phyloP scores from a whole-genome alignment of 2,797 vertebrate species.

The Megaceryle alcyon region DNA sequence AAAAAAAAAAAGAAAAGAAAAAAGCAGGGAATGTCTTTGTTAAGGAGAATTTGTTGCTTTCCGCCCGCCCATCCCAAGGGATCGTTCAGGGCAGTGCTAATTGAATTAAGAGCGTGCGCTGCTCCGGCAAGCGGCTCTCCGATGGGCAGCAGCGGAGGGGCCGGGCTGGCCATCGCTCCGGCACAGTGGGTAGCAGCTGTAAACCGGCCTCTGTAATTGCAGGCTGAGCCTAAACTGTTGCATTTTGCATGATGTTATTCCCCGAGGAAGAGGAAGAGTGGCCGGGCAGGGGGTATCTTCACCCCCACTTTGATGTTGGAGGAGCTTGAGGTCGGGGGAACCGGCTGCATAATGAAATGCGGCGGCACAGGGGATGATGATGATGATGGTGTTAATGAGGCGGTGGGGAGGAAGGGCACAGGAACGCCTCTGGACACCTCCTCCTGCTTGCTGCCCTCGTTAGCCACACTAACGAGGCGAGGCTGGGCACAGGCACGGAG shows the following conservation, averaged over 20 bases:
- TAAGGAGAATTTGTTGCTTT: conserved; percentile 80
- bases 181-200: conserved; percentile 80
- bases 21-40: conserved; percentile 86
- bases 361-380: not conserved
- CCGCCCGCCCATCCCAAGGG: conserved; percentile 82
- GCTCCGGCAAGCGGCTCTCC: conserved; percentile 63
- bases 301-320: not conserved
- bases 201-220: conserved; percentile 23
- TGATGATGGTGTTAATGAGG: conserved; percentile 10
- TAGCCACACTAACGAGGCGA: conserved; percentile 35
- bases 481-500: not conserved
- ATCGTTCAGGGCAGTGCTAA: conserved; percentile 87
- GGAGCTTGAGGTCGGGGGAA: not conserved
- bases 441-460: not conserved
- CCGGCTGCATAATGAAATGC: not conserved
- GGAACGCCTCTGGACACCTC: not conserved
- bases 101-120: conserved; percentile 89
- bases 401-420: not conserved
- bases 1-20: not conserved
- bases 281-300: not conserved
- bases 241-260: conserved; percentile 73
- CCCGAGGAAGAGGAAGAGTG: not conserved
- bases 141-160: conserved; percentile 2
- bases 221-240: conserved; percentile 58
- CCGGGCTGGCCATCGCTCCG: conserved; percentile 76